Conservation (phyloP, 2,888 invertebrate genomes). For the Lacanobia wlatinum region DNA sequence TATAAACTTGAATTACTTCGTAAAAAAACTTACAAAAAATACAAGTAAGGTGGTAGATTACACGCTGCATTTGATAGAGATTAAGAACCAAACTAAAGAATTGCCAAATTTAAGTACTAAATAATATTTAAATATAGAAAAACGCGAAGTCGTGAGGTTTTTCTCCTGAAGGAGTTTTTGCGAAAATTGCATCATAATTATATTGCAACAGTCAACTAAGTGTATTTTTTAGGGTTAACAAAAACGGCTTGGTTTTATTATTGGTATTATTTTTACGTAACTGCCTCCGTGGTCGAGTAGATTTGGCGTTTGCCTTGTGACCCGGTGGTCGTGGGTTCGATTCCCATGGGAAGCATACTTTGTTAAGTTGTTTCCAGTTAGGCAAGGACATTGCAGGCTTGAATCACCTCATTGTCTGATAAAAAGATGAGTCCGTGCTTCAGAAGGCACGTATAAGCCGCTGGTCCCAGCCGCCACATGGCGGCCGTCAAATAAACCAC, state of each 20-base stretch:
- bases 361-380: no score
- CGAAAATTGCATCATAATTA: slow-evolving; percentile 4
- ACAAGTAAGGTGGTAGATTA: background rate
- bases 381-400: no score
- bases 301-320: no score
- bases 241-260: background rate
- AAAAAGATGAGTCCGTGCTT: no score
- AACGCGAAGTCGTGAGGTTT: background rate
- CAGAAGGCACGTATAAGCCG: no score
- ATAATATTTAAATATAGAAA: background rate
- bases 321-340: no score
- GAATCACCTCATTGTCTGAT: no score
- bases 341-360: no score
- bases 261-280: background rate
- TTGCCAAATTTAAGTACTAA: slow-evolving; percentile 8
- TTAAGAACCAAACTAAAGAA: slow-evolving; percentile 5
- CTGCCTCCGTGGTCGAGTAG: no score
- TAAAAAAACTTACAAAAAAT: slow-evolving; percentile 10
- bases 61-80: background rate
- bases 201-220: background rate
- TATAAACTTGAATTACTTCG: no score
- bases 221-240: background rate
- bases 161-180: background rate
- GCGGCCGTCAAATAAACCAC: no score
- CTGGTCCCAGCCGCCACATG: no score